Conservation (phyloP, 2,888 invertebrate species). For the Drosophila eohydei region DNA sequence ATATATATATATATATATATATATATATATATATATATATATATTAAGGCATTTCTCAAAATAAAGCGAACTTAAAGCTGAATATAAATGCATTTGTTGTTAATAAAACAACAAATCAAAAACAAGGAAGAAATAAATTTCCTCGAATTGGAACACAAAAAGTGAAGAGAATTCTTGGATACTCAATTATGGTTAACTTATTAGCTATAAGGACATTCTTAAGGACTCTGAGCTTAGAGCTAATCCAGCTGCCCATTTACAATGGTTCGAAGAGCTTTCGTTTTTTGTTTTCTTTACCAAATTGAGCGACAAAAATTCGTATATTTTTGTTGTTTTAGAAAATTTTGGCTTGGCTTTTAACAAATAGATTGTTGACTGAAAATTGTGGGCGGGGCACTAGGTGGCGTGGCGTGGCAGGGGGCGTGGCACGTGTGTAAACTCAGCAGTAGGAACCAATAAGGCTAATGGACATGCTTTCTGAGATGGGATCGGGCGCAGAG, state of each 20-base stretch:
- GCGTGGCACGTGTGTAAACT: background rate
- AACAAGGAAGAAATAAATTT: conserved; percentile 6
- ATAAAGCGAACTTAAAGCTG: conserved; percentile 39
- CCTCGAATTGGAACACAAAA: conserved; percentile 23
- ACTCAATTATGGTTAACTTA: conserved; percentile 34
- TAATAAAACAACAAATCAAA: conserved; percentile 1
- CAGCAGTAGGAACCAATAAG: conserved; percentile 90
- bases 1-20: background rate
- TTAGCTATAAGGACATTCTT: conserved; percentile 28
- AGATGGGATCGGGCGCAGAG: conserved; percentile 87
- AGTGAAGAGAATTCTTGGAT: conserved; percentile 6
- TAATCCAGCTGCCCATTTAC: conserved; percentile 39
- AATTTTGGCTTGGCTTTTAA: conserved; percentile 25
- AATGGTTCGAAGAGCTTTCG: conserved; percentile 32
- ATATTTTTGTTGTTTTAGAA: conserved; percentile 5
- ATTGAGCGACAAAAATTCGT: conserved; percentile 24
- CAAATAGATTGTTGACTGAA: conserved; percentile 7
- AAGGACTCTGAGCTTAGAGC: conserved; percentile 29
- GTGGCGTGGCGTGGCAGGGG: no score
- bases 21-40: background rate
- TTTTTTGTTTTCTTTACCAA: conserved; percentile 11
- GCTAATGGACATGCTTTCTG: conserved; percentile 87
- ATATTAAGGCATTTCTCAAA: background rate
- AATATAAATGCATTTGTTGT: conserved; percentile 67
- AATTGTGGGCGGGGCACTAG: conserved; percentile 1